These are phyloP conservation scores for Zele albiditarsus DNA, from an alignment of 2,888 invertebrate genomes.

Conservation along the genomic window DNA sequence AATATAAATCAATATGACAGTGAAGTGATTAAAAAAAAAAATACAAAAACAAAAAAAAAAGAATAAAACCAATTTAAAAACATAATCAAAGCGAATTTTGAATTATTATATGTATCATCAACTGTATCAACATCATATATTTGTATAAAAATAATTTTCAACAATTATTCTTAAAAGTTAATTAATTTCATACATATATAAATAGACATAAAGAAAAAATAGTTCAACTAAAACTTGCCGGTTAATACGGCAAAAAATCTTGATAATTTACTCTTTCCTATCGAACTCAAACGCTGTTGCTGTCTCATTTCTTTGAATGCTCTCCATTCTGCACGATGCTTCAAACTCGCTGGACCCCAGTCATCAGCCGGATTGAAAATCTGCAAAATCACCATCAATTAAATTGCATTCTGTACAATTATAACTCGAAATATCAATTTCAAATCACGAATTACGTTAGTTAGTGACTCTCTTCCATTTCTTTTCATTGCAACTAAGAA, in stretches of 20 bases:
- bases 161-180: conserved; percentile 60
- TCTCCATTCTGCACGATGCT: conserved; percentile 76
- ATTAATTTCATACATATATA: neutral
- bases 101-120: conserved; percentile 1
- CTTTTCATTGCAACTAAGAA: conserved; percentile 63
- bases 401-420: neutral
- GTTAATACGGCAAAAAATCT: conserved; percentile 66
- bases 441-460: conserved; percentile 50
- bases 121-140: conserved; percentile 64
- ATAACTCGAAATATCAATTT: neutral
- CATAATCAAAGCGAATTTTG: neutral
- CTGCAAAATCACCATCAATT: conserved; percentile 62
- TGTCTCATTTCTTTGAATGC: conserved; percentile 74
- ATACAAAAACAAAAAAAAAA: conserved; percentile 23
- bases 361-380: conserved; percentile 74
- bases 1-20: conserved; percentile 53
- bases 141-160: conserved; percentile 63
- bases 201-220: neutral
- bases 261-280: conserved; percentile 68
- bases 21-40: conserved; percentile 4
- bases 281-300: conserved; percentile 63
- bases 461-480: conserved; percentile 54
- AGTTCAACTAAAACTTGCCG: neutral
- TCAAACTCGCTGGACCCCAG: conserved; percentile 80
- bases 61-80: conserved; percentile 4